Base-by-base conservation (phyloP, 2,888 invertebrate genomes). In the Dynastes hyllus region DNA sequence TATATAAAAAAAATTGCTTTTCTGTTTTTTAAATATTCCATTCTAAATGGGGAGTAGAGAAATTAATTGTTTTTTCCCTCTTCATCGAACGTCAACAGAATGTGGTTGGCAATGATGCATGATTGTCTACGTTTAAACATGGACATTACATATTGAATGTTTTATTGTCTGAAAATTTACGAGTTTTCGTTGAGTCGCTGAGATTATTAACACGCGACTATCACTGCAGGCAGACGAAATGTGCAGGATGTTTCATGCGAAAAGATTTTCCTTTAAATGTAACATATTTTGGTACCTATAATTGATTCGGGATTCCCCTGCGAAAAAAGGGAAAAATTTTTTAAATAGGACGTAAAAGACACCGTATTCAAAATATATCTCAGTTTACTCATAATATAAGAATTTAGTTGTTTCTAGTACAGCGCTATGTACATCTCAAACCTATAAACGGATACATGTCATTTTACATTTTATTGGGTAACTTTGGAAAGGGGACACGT, bases 61-160 rank as follows among this genome's bases (percentile, higher is more conserved):
- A 45, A 45, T 11, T 45, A 11, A 45, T 11, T 37, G 32, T 5
- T 37, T 37, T 37, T 2, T 0, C 45, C 50, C 73, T 75, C 40
- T 61, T 5, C 45, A 75, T 75, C 61, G 40, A 45, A 61, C 73
- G 45, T 45, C 61, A 75, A 61, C 11, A 75, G 61, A 75, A 75
- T 75, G 61, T 61, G 61, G 45, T 61, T 73, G 73, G 58, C 61
- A 58, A 73, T 61, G 73, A 61, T 75, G 61, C 61, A 75, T n/a
- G 27, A 75, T 63, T 61, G 73, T 75, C 73, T 75, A 29, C 6
- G 73, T 73, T 73, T 73, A 45, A 75, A 40, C 61, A 75, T 75
- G 73, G 73, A 75, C 61, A 75, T 61, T 75, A 73, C 73, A 40
- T 61, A 61, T 75, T 61, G 73, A 75, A 75, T 75, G 73, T 75